phyloP scores from a whole-genome alignment of 2,888 invertebrate species.

The Lampropteryx suffumata region DNA sequence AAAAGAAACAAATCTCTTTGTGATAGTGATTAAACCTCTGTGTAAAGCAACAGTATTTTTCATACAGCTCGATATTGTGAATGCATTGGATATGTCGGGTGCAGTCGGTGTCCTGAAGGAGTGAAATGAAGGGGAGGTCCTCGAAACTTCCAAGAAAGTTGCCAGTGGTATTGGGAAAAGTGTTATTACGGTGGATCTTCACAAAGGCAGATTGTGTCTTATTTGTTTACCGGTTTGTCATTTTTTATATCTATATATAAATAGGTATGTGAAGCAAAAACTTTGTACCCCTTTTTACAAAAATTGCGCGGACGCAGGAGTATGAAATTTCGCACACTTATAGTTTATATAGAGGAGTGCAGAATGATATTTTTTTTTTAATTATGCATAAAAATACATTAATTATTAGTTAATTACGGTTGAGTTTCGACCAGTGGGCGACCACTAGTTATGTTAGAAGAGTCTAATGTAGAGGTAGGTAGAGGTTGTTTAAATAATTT shows the following conservation, averaged over 20 bases:
- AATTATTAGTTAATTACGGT: too few relatives aligned
- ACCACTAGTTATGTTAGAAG: too few relatives aligned
- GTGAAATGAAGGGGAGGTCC: conserved; percentile 72
- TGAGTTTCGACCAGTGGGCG: too few relatives aligned
- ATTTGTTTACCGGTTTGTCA: conserved; percentile 84
- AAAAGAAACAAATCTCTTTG: background rate
- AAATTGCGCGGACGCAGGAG: too few relatives aligned
- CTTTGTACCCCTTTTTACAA: too few relatives aligned
- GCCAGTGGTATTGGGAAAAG: conserved; percentile 77
- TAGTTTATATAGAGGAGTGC: too few relatives aligned
- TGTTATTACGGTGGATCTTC: conserved; percentile 85
- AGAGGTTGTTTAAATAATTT: too few relatives aligned
- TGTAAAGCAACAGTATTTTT: conserved; percentile 5
- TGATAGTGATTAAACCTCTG: background rate
- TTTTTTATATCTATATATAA: conserved; percentile 47
- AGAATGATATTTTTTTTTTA: too few relatives aligned
- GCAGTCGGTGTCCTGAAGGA: conserved; percentile 34
- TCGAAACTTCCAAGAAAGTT: conserved; percentile 54
- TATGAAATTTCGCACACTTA: too few relatives aligned
- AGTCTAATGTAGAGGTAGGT: too few relatives aligned
- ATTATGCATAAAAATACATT: too few relatives aligned
- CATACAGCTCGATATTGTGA: background rate
- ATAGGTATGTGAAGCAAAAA: too few relatives aligned
- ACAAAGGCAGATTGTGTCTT: conserved; percentile 84
- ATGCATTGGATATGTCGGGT: conserved; percentile 41